Conservation (phyloP, 2,888 invertebrate genomes). For the Deroplatys truncata region DNA sequence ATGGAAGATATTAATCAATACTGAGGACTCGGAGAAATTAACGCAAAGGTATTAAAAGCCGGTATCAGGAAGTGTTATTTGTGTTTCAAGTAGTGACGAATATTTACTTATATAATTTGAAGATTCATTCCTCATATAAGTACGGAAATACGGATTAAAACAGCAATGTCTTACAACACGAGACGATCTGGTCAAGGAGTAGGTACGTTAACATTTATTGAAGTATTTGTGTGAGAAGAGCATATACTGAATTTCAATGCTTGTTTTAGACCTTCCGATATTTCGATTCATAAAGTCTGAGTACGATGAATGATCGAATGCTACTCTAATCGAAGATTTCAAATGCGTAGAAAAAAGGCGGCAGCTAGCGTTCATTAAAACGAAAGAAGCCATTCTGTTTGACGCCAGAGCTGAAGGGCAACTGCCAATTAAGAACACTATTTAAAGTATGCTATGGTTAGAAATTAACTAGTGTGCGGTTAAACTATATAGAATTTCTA, state of each 20-base stretch:
- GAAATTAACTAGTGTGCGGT: too few relatives aligned
- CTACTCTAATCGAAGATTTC: too few relatives aligned
- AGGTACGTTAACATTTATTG: not conserved
- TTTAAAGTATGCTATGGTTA: not conserved
- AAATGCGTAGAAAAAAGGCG: too few relatives aligned
- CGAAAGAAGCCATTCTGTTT: not conserved
- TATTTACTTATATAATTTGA: not conserved
- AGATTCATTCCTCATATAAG: not conserved
- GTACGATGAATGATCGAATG: too few relatives aligned
- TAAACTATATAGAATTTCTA: too few relatives aligned
- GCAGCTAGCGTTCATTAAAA: not conserved
- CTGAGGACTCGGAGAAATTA: not conserved
- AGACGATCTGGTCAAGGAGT: slow-evolving; percentile 4
- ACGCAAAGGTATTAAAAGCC: not conserved
- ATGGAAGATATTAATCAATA: not conserved
- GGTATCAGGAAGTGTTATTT: not conserved
- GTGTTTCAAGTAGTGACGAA: not conserved
- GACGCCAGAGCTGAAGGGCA: not conserved
- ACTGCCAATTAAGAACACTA: not conserved
- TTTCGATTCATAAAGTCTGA: too few relatives aligned
- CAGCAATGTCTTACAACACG: slow-evolving; percentile 4
- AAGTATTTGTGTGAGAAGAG: not conserved
- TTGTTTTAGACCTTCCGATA: too few relatives aligned
- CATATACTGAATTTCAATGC: too few relatives aligned
- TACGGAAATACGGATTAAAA: not conserved